Conservation (phyloP, 2,797 vertebrate genomes). For the Molossus alvarezi region DNA sequence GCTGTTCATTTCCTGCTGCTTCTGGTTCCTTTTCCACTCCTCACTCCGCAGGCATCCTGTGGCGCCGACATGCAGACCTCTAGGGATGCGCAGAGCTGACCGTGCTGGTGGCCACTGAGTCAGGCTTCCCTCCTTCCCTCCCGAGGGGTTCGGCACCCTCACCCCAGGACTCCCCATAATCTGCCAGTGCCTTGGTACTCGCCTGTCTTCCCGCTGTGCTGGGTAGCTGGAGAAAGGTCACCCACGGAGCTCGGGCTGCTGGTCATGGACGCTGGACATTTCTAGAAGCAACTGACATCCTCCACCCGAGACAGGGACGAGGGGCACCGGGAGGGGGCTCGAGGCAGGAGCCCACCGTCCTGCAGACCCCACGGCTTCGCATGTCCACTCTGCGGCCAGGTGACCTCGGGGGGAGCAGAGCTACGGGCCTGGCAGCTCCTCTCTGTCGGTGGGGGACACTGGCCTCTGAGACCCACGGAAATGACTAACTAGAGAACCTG, state of each 20-base stretch:
- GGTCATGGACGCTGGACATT: not conserved
- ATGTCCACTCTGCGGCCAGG: not conserved
- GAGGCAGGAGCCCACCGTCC: not conserved
- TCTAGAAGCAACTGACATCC: too few species aligned
- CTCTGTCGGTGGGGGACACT: too few species aligned
- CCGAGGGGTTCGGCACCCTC: accelerated
- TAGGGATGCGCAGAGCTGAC: too few species aligned
- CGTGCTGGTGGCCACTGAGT: accelerated
- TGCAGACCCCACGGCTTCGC: not conserved
- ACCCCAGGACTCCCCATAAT: accelerated
- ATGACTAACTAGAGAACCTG: accelerated
- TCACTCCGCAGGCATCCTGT: not conserved
- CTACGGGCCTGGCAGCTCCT: not conserved
- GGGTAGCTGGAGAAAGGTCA: not conserved
- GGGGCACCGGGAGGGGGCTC: not conserved
- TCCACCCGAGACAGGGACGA: not conserved
- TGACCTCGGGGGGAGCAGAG: not conserved
- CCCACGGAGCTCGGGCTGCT: accelerated
- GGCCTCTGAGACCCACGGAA: not conserved
- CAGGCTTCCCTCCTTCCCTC: too few species aligned
- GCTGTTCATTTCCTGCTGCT: not conserved
- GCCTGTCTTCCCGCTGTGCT: accelerated
- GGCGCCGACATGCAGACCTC: too few species aligned
- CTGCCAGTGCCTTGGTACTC: accelerated
- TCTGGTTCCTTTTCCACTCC: not conserved